Evolutionary conservation across 2,797 vertebrate species (phyloP).

Genomic region (Babyrousa celebensis): DNA sequence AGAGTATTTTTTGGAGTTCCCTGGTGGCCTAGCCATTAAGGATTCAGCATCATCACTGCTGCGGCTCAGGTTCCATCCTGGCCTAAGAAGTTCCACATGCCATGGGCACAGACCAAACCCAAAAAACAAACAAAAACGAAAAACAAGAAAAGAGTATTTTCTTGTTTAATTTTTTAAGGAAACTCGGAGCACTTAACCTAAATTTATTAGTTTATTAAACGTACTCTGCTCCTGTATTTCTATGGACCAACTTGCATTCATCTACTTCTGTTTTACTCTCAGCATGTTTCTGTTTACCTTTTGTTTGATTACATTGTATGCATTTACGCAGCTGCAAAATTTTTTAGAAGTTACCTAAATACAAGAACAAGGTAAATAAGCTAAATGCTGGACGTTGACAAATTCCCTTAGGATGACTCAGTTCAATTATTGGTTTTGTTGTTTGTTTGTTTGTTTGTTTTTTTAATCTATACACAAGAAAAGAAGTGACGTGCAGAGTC

Average conservation of each 20-base stretch:
- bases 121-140: too few relatives aligned
- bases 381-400: not conserved
- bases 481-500: constrained; percentile 6
- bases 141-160: not conserved
- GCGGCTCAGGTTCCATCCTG: too few relatives aligned
- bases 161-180: constrained; percentile 14
- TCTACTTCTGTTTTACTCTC: not conserved
- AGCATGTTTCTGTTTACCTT: not conserved
- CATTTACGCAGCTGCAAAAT: not conserved
- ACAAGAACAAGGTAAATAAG: not conserved
- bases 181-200: not conserved
- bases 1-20: not conserved
- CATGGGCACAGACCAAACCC: too few relatives aligned
- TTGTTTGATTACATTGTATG: not conserved
- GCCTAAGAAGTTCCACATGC: too few relatives aligned
- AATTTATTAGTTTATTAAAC: not conserved
- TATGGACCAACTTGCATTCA: not conserved
- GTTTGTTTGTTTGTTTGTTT: not conserved
- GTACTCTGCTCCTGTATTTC: not conserved
- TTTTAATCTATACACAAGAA: constrained; percentile 15
- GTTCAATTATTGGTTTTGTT: not conserved
- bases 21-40: too few relatives aligned
- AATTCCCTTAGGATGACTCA: not conserved
- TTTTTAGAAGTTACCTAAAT: constrained; percentile 46
- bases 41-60: too few relatives aligned